A percentile compares a stretch with the other conserved stretches of the same genome.
phyloP scores from a whole-genome alignment of 2,797 vertebrate species.

The Columba guinea region DNA sequence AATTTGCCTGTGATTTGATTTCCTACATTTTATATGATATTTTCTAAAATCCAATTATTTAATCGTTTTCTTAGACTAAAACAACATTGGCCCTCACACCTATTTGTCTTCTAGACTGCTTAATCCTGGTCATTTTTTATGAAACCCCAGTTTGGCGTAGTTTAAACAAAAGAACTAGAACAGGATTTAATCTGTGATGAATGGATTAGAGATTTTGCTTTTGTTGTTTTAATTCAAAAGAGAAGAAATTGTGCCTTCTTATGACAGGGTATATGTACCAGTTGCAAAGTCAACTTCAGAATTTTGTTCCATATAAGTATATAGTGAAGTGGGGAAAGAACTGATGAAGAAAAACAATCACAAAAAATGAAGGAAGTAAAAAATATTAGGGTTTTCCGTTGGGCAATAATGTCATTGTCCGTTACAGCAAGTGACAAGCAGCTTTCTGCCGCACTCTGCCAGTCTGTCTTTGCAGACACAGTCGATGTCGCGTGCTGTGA shows the following conservation, averaged over 20 bases:
- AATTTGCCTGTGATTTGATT: not conserved
- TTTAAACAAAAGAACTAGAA: not conserved
- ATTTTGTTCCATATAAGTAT: not conserved
- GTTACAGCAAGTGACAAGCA: slow-evolving; percentile 29
- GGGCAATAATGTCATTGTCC: slow-evolving; percentile 10
- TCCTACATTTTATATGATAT: not conserved
- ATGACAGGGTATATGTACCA: not conserved
- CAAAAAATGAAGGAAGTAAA: not conserved
- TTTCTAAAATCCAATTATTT: not conserved
- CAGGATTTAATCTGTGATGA: slow-evolving; percentile 14
- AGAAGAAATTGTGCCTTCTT: not conserved
- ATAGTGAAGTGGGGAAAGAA: not conserved
- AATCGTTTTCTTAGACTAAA: not conserved
- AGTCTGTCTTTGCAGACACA: not conserved
- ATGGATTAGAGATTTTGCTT: slow-evolving; percentile 9
- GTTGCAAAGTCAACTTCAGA: not conserved
- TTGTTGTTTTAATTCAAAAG: slow-evolving; percentile 15
- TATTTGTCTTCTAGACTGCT: not conserved
- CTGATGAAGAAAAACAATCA: not conserved
- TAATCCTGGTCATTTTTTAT: not conserved
- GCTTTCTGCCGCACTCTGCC: not conserved
- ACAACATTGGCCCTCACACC: not conserved
- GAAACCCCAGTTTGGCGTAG: not conserved
- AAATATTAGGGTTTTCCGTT: not conserved
- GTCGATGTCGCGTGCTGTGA: not conserved